Evolutionary conservation across 2,113 vertebrate species (phyloP), one percentile per base, ranked within the genome.

Genomic region (Lepidiolamprologus cunningtoni): DNA sequence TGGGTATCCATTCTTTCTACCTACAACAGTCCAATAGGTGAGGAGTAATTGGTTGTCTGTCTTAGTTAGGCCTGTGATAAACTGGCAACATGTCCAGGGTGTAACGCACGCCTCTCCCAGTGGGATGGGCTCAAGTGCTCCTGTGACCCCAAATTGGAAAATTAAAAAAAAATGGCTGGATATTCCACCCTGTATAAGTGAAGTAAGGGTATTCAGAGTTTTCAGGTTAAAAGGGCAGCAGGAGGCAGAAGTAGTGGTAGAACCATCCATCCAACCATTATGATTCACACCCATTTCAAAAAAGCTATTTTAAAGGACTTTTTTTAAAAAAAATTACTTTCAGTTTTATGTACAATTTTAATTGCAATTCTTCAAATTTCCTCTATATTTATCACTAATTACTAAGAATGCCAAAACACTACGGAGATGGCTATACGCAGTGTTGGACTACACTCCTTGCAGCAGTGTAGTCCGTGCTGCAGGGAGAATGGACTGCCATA

Each of bases 251-350:
- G 61, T 37, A 35, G 61, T 66, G 61, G 17, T 66, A n/a, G 61
- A 37, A n/a, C 9, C 17, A 66, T 61, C 17, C 17, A 37, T 66
- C 31, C 19, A 66, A 10, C 28, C 14, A 61, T 61, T 37, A 35
- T 37, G 6, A 66, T 7, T 37, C 61, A 12, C 31, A 37, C 9
- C 3, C 17, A 66, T 66, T 35, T 35, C 61, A 66, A 37, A 37
- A 6, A 35, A 37, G 17, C 31, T 33, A 19, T 19, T 61, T 33
- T 33, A 10, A 61, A 61, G 28, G 14, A 61, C 57, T 33, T 58
- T 58, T 5, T 0, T 2, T 0, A 53, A 54, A 53, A 54, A 13
- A 13, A 58, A 3, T 4, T 14, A 8, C 23, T 33, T 61, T 31
- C 8, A 61, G 28, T 31, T 33, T 61, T 61, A 61, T 61, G 8